These are phyloP conservation scores for Elegia similella DNA, from an alignment of 2,888 invertebrate genomes.

Conservation along the genomic window DNA sequence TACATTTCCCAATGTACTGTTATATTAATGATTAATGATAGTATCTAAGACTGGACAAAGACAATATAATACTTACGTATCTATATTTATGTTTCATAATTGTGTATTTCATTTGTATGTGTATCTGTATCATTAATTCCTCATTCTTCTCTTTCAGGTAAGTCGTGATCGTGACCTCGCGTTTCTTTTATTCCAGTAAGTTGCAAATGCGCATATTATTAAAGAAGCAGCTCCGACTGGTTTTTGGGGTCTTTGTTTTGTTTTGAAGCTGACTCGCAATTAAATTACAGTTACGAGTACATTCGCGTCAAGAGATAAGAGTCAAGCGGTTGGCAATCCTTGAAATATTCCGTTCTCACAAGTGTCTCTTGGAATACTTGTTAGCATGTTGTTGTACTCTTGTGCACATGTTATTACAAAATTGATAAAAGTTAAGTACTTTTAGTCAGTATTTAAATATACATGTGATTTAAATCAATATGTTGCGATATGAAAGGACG, in stretches of 20 bases:
- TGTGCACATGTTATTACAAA: neutral
- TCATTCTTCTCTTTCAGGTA: slow-evolving; percentile 45
- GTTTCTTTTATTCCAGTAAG: slow-evolving; percentile 30
- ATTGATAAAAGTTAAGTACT: neutral
- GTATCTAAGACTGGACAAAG: too few species aligned
- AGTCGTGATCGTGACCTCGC: slow-evolving; percentile 32
- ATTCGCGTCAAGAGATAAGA: slow-evolving; percentile 19
- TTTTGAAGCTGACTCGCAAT: slow-evolving; percentile 34
- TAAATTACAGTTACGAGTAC: slow-evolving; percentile 41
- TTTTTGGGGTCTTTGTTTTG: slow-evolving; percentile 31
- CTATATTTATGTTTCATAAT: neutral
- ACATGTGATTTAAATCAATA: too few species aligned
- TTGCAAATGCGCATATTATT: slow-evolving; percentile 27
- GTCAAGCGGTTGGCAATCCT: slow-evolving; percentile 6
- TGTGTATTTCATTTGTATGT: neutral
- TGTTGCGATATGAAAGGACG: too few species aligned
- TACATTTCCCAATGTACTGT: too few species aligned
- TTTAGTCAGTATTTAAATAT: too few species aligned
- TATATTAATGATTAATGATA: too few species aligned
- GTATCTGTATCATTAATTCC: slow-evolving; percentile 10
- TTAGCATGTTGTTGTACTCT: neutral
- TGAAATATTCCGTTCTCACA: neutral
- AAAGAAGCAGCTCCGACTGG: slow-evolving; percentile 29
- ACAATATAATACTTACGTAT: too few species aligned
- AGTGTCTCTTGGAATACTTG: neutral